Evolutionary conservation across 2,888 invertebrate species (phyloP).

Genomic region (Drepanosiphum platanoidis): DNA sequence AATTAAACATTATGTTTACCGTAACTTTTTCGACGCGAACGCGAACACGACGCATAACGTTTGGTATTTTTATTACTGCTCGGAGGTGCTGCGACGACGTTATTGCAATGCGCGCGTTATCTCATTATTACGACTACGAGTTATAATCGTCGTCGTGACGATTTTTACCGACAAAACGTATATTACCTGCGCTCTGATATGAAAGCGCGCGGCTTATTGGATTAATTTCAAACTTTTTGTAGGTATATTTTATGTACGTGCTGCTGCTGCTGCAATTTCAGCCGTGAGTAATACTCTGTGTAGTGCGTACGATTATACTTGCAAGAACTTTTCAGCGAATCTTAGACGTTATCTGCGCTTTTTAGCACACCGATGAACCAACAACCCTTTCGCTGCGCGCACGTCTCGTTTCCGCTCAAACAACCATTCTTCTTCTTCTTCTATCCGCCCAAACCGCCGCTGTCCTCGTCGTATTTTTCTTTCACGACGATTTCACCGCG

Average conservation of each 20-base stretch:
- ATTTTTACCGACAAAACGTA: not conserved
- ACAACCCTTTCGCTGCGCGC: not conserved
- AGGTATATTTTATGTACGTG: not conserved
- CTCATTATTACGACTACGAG: not conserved
- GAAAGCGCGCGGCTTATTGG: not conserved
- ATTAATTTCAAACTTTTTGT: not conserved
- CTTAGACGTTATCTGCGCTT: slow-evolving; percentile 12
- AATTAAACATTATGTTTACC: too few species aligned
- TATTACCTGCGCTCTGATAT: not conserved
- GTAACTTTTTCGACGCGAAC: too few species aligned
- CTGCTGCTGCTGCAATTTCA: not conserved
- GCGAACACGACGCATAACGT: too few species aligned
- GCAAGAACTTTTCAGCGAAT: slow-evolving; percentile 18
- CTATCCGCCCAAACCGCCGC: too few species aligned
- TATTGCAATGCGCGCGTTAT: not conserved
- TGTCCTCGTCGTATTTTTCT: not conserved
- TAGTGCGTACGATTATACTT: not conserved
- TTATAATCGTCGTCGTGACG: not conserved
- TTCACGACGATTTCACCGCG: not conserved
- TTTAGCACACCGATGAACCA: slow-evolving; percentile 12
- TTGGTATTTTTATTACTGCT: too few species aligned
- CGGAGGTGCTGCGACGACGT: not conserved
- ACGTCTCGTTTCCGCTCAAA: slow-evolving; percentile 3
- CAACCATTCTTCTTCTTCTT: not conserved
- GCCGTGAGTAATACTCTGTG: too few species aligned